Evolutionary conservation across 2,888 invertebrate genomes (phyloP).

Genomic region (Saturnia japonica): DNA sequence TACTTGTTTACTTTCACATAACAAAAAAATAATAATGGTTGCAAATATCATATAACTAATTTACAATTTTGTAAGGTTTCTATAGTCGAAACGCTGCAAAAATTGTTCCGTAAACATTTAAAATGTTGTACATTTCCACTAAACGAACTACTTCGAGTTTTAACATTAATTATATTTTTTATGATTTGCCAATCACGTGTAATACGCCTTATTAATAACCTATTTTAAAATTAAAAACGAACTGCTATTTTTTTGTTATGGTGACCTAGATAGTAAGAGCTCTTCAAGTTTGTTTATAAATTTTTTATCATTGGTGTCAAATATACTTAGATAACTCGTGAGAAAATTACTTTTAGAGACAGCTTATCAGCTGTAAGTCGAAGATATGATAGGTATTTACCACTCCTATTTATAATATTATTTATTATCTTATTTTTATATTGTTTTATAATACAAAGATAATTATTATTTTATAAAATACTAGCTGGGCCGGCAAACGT

Average conservation of each 20-base stretch:
- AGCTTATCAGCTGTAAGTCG: background rate
- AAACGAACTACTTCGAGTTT: background rate
- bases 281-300: background rate
- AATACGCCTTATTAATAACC: no score
- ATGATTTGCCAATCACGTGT: no score
- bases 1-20: background rate
- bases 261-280: conserved; percentile 4
- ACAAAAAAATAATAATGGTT: background rate
- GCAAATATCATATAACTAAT: background rate
- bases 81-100: background rate
- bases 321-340: conserved; percentile 25
- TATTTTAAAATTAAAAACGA: background rate
- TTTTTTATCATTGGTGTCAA: conserved; percentile 1
- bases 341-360: conserved; percentile 25
- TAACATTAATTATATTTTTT: background rate
- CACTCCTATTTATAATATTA: background rate
- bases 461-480: background rate
- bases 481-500: no score
- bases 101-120: background rate
- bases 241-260: background rate
- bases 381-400: background rate
- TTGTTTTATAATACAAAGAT: background rate
- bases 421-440: background rate
- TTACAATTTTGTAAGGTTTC: background rate
- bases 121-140: background rate